These are phyloP conservation scores for Meloidogyne exigua DNA, from an alignment of 1,140 invertebrate species.

Conservation along the genomic window DNA sequence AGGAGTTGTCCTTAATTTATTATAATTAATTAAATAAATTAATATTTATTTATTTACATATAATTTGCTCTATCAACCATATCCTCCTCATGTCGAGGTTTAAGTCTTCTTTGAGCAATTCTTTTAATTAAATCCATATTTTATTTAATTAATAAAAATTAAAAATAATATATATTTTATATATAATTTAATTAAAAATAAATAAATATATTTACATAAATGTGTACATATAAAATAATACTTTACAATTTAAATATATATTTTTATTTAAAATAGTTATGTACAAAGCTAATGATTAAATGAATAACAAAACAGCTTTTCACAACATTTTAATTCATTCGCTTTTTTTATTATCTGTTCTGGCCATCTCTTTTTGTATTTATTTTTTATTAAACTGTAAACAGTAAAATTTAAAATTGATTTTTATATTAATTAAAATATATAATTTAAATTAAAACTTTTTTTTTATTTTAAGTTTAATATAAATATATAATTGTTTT, in stretches of 20 bases:
- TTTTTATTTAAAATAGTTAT: too few relatives aligned
- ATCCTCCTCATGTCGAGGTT: not conserved
- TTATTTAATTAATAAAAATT: not conserved
- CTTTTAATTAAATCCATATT: not conserved
- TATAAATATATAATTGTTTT: too few relatives aligned
- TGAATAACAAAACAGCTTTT: not conserved
- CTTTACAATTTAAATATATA: too few relatives aligned
- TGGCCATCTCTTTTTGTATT: not conserved
- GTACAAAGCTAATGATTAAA: not conserved
- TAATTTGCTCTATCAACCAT: not conserved
- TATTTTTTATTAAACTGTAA: not conserved
- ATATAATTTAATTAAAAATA: too few relatives aligned
- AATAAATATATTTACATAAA: too few relatives aligned
- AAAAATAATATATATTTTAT: too few relatives aligned
- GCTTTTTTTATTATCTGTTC: not conserved
- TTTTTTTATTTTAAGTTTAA: too few relatives aligned
- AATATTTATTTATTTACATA: not conserved
- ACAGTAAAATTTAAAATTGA: too few relatives aligned
- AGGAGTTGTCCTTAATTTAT: not conserved
- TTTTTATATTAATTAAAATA: too few relatives aligned
- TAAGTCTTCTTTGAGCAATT: not conserved
- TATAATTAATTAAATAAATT: not conserved
- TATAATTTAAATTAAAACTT: too few relatives aligned
- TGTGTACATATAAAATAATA: too few relatives aligned
- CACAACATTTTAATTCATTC: too few relatives aligned